A percentile compares a stretch with the other conserved stretches of the same genome.
Conservation (phyloP, 2,797 vertebrate species). For the Heterohyrax brucei region DNA sequence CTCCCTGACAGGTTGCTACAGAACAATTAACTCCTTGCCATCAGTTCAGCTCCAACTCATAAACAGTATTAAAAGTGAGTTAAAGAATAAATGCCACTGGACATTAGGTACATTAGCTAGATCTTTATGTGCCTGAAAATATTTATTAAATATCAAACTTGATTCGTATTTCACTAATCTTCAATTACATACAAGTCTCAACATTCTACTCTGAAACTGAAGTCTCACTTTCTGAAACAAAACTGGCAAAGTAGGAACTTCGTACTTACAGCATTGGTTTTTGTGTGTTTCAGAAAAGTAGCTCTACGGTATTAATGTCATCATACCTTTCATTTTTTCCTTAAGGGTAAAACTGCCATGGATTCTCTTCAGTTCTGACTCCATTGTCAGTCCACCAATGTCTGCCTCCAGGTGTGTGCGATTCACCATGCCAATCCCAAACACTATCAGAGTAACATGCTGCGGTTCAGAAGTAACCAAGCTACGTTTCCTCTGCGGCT, state of each 20-base stretch:
- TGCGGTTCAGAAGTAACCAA: constrained; percentile 96
- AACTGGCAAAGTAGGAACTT: constrained; percentile 1
- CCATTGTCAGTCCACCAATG: constrained; percentile 99
- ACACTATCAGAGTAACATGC: constrained; percentile 98
- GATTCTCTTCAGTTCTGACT: constrained; percentile 98
- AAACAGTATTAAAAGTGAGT: background rate
- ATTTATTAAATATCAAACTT: background rate
- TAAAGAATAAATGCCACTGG: background rate
- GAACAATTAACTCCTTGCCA: too few species aligned
- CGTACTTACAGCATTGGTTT: background rate
- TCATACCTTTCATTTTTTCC: constrained; percentile 98
- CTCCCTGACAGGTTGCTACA: background rate
- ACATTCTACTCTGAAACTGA: background rate
- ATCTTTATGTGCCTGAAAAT: background rate
- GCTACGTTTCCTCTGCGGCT: constrained; percentile 94
- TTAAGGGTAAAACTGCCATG: constrained; percentile 99
- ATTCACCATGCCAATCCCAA: constrained; percentile 99
- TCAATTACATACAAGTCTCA: background rate
- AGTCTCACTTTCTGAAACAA: constrained; percentile 35
- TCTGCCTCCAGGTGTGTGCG: constrained; percentile 98
- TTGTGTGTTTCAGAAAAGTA: background rate
- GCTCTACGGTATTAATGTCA: background rate
- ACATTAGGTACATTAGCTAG: background rate
- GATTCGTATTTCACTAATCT: background rate
- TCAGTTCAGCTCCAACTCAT: too few species aligned